These are phyloP conservation scores for Thymelicus acteon DNA, from an alignment of 2,888 invertebrate genomes.

Conservation along the genomic window DNA sequence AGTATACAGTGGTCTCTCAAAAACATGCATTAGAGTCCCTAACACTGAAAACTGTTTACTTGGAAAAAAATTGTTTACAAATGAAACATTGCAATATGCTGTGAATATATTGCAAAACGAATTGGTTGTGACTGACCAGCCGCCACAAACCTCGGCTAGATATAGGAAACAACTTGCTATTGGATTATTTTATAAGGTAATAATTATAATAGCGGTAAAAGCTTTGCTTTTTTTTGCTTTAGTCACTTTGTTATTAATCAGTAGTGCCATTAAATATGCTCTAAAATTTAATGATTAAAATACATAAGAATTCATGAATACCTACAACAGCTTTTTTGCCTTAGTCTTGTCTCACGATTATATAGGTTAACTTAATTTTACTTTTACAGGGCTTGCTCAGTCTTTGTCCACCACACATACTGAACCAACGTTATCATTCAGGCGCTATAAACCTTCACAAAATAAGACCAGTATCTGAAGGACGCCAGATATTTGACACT, in stretches of 20 bases:
- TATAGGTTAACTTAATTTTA: slow-evolving; percentile 21
- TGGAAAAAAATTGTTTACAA: slow-evolving; percentile 70
- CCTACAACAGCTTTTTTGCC: too few species aligned
- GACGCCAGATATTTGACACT: slow-evolving; percentile 88
- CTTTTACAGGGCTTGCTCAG: slow-evolving; percentile 46
- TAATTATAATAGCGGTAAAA: too few species aligned
- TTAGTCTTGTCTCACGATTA: too few species aligned
- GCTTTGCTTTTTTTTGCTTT: too few species aligned
- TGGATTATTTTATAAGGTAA: slow-evolving; percentile 87
- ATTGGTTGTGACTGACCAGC: slow-evolving; percentile 54
- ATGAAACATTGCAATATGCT: slow-evolving; percentile 68
- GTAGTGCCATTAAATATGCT: too few species aligned
- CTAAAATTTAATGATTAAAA: too few species aligned
- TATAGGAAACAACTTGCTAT: slow-evolving; percentile 86
- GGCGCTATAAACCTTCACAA: slow-evolving; percentile 50
- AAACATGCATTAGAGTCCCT: slow-evolving; percentile 69
- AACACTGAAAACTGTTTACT: slow-evolving; percentile 78
- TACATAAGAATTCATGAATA: too few species aligned
- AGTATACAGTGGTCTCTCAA: slow-evolving; percentile 82
- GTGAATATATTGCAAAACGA: slow-evolving; percentile 56
- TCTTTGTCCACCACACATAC: slow-evolving; percentile 50
- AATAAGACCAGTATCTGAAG: slow-evolving; percentile 63
- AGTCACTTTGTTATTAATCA: too few species aligned
- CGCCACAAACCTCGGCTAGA: slow-evolving; percentile 83
- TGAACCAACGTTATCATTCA: slow-evolving; percentile 47